Evolutionary conservation across 2,113 vertebrate species (phyloP).

Genomic region (Otus sunia): DNA sequence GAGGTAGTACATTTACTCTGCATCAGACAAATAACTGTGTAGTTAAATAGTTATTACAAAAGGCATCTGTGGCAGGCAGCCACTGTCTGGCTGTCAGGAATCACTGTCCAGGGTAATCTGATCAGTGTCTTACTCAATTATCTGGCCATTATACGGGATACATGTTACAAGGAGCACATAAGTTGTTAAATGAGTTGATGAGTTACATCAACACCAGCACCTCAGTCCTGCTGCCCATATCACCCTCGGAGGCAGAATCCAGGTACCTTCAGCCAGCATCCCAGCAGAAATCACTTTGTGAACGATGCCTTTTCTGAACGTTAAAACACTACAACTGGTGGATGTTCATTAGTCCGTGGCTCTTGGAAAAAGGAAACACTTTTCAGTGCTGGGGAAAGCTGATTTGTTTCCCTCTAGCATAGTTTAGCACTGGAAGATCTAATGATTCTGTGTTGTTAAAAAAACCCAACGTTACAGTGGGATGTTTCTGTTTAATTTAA

Average conservation of each 20-base stretch:
- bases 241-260: not conserved
- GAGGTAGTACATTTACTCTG: not conserved
- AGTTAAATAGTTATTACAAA: not conserved
- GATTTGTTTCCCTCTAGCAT: not conserved
- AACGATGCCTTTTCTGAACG: not conserved
- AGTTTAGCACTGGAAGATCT: not conserved
- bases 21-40: not conserved
- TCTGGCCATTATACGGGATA: fast-evolving
- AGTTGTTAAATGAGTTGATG: too few relatives aligned
- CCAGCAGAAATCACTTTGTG: not conserved
- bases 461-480: too few relatives aligned
- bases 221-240: not conserved
- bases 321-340: fast-evolving
- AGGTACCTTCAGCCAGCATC: not conserved
- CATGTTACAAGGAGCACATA: not conserved
- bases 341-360: fast-evolving
- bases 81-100: not conserved
- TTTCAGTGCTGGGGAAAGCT: too few relatives aligned
- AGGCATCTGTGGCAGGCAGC: not conserved
- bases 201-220: not conserved
- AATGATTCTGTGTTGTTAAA: not conserved
- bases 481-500: not conserved
- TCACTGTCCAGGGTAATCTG: not conserved
- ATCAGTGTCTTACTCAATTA: not conserved
- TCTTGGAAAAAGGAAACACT: not conserved